These are phyloP conservation scores for Proisotoma minuta DNA, from an alignment of 2,888 invertebrate genomes.

Conservation along the genomic window DNA sequence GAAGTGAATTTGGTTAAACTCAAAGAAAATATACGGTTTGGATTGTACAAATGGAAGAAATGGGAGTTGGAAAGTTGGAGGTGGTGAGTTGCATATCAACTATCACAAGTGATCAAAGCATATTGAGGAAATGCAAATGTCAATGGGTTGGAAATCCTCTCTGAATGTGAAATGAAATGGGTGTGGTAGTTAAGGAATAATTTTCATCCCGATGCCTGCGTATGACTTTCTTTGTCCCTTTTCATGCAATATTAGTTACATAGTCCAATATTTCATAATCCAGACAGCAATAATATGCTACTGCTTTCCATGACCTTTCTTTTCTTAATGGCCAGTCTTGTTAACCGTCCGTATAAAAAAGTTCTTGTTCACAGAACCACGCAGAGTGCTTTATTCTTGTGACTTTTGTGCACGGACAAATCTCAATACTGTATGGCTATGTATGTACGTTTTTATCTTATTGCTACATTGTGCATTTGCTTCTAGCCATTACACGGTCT, in stretches of 20 bases:
- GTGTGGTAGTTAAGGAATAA: conserved; percentile 2
- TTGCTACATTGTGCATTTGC: too few species aligned
- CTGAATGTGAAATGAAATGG: neutral
- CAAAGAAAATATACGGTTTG: too few species aligned
- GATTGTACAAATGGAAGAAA: neutral
- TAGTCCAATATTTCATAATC: too few species aligned
- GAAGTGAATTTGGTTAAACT: too few species aligned
- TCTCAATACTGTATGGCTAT: too few species aligned
- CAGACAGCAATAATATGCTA: neutral
- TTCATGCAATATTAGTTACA: neutral
- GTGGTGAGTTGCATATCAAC: conserved; percentile 10
- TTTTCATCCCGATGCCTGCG: neutral
- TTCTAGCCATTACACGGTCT: too few species aligned
- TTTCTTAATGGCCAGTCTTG: neutral
- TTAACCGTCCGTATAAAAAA: neutral
- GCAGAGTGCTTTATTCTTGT: too few species aligned
- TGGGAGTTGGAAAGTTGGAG: neutral
- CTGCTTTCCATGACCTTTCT: neutral
- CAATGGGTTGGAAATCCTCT: conserved; percentile 1
- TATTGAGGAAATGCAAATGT: conserved; percentile 5
- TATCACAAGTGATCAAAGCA: neutral
- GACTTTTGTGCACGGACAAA: too few species aligned
- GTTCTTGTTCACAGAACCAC: too few species aligned
- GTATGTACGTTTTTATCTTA: too few species aligned
- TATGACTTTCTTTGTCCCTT: neutral